Conservation (phyloP, 2,888 invertebrate species). For the Agapostemon virescens region DNA sequence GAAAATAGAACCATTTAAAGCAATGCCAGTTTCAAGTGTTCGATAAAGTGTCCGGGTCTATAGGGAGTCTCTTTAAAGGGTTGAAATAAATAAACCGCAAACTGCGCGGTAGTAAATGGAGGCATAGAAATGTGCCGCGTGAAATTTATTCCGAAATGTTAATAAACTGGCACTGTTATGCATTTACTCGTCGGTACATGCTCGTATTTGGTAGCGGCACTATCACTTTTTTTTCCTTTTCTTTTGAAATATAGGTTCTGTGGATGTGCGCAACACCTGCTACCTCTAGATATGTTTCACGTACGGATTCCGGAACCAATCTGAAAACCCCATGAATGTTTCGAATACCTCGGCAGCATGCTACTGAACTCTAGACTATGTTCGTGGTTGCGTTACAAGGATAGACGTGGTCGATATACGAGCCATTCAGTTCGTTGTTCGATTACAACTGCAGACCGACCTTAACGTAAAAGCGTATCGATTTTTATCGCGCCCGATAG, state of each 20-base stretch:
- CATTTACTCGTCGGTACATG: background rate
- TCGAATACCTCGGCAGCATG: conserved; percentile 8
- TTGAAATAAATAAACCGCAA: background rate
- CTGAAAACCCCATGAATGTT: conserved; percentile 19
- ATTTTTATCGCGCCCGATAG: background rate
- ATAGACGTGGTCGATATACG: background rate
- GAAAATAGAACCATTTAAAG: background rate
- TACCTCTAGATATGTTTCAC: conserved; percentile 16
- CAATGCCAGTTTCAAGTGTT: background rate
- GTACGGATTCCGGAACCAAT: conserved; percentile 16
- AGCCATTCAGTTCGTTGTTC: conserved; percentile 10
- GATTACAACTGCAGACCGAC: background rate
- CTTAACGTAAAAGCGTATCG: background rate
- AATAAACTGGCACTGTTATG: conserved; percentile 1
- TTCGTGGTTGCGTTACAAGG: conserved; percentile 14
- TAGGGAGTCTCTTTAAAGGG: background rate
- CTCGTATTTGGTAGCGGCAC: conserved; percentile 1
- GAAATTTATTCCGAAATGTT: conserved; percentile 5
- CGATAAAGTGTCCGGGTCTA: background rate
- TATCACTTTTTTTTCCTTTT: background rate
- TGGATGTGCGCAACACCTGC: conserved; percentile 10
- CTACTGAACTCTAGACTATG: conserved; percentile 7
- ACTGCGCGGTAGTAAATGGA: background rate
- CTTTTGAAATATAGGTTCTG: conserved; percentile 2
- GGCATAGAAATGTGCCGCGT: background rate